Percentiles rank a stretch among this genome's conserved stretches.
Conservation (phyloP, 2,888 invertebrate species). For the Clusia tigrina region DNA sequence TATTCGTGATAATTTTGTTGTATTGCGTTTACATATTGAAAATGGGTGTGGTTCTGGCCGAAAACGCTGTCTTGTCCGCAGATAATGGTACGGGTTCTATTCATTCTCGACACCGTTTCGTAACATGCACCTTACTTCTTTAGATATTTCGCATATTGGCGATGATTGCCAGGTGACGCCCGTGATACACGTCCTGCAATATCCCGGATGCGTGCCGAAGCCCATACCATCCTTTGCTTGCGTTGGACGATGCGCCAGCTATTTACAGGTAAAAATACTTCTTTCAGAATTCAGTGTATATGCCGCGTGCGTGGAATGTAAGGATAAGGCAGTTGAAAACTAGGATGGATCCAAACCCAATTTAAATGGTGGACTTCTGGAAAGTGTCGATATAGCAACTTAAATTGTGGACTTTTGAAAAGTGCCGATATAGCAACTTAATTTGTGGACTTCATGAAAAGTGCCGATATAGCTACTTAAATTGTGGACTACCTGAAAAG, state of each 20-base stretch:
- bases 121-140: slow-evolving; percentile 12
- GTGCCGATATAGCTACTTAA: no score
- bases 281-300: neutral
- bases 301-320: no score
- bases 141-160: slow-evolving; percentile 59
- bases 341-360: no score
- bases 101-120: neutral
- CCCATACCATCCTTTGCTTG: slow-evolving; percentile 94
- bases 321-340: no score
- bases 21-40: slow-evolving; percentile 46
- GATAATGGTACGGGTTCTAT: slow-evolving; percentile 46
- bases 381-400: no score
- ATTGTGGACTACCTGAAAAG: no score
- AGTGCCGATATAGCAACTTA: no score
- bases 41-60: slow-evolving; percentile 42
- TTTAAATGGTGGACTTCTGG: no score
- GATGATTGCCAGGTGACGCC: slow-evolving; percentile 92
- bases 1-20: slow-evolving; percentile 42
- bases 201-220: slow-evolving; percentile 90
- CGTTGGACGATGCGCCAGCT: slow-evolving; percentile 88
- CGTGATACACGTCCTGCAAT: slow-evolving; percentile 89
- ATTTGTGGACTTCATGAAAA: no score
- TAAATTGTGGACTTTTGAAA: no score
- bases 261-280: slow-evolving; percentile 78
- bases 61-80: slow-evolving; percentile 39